These are phyloP conservation scores for Clarias magur DNA, from an alignment of 2,113 vertebrate genomes.

Conservation along the genomic window DNA sequence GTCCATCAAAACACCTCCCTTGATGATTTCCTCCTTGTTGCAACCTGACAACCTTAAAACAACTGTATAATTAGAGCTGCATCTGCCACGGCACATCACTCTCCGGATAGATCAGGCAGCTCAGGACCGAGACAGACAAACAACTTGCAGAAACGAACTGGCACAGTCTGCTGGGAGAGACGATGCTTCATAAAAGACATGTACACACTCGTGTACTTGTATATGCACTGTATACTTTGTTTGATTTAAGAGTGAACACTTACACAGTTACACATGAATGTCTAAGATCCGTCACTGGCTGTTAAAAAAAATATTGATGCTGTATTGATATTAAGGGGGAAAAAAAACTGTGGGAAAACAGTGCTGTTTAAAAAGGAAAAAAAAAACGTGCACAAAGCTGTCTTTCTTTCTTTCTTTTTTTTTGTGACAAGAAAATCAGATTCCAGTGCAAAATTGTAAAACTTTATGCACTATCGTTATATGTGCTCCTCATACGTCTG, in stretches of 20 bases:
- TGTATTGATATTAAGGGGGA: neutral
- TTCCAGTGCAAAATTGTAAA: slow-evolving; percentile 3
- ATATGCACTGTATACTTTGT: neutral
- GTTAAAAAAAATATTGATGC: neutral
- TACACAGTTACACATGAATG: neutral
- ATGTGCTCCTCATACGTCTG: neutral
- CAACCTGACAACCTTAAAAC: slow-evolving; percentile 79
- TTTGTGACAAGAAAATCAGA: slow-evolving; percentile 1
- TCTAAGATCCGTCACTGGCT: neutral
- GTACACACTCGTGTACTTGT: neutral
- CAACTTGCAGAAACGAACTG: slow-evolving; percentile 31
- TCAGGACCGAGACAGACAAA: slow-evolving; percentile 48
- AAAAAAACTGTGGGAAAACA: neutral
- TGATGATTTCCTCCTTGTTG: slow-evolving; percentile 71
- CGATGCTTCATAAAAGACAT: neutral
- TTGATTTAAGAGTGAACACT: neutral
- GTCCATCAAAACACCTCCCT: slow-evolving; percentile 71
- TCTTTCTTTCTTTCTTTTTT: neutral
- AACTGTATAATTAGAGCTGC: slow-evolving; percentile 80
- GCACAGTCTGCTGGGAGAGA: slow-evolving; percentile 16
- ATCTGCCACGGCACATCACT: slow-evolving; percentile 70
- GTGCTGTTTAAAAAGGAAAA: too few relatives aligned
- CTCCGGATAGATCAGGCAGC: slow-evolving; percentile 59
- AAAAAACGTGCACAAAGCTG: neutral
- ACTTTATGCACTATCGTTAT: neutral